phyloP scores from a whole-genome alignment of 2,113 vertebrate genomes.

The Electrona antarctica region DNA sequence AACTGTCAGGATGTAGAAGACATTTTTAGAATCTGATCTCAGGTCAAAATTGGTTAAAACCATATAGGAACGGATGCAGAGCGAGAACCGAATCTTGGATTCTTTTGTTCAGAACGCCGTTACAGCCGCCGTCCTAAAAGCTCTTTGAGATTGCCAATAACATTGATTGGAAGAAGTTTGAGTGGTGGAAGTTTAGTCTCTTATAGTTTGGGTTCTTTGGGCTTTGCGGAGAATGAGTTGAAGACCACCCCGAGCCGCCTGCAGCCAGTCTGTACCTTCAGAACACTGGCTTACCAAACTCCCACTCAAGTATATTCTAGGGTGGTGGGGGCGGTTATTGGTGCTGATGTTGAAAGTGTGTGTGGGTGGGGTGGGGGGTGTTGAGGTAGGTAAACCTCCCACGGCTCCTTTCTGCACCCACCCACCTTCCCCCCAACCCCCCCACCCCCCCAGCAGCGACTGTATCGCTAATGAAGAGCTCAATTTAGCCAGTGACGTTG shows the following conservation, averaged over 20 bases:
- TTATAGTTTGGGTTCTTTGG: no score
- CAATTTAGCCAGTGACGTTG: constrained; percentile 72
- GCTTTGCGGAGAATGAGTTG: constrained; percentile 1
- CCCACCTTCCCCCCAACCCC: neutral
- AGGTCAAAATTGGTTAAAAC: neutral
- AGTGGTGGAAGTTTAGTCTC: no score
- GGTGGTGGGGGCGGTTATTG: neutral
- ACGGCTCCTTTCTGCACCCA: constrained; percentile 37
- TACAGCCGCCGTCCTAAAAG: neutral
- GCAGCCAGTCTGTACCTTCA: no score
- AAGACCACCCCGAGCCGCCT: constrained; percentile 9
- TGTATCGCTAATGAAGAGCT: constrained; percentile 79
- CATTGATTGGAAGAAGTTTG: neutral
- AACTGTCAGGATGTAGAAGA: no score
- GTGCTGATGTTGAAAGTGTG: neutral
- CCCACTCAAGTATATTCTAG: constrained; percentile 9
- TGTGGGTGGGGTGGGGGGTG: neutral
- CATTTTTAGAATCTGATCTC: no score
- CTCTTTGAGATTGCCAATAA: neutral
- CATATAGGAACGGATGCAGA: neutral
- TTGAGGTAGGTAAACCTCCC: constrained; percentile 45
- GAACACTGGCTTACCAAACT: neutral
- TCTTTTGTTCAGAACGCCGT: neutral
- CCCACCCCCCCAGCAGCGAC: constrained; percentile 49
- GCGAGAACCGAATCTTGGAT: neutral